Percentiles rank a stretch among this genome's conserved stretches.
These are phyloP conservation scores for Palloptera scutellata DNA, from an alignment of 2,888 invertebrate genomes.

Conservation along the genomic window DNA sequence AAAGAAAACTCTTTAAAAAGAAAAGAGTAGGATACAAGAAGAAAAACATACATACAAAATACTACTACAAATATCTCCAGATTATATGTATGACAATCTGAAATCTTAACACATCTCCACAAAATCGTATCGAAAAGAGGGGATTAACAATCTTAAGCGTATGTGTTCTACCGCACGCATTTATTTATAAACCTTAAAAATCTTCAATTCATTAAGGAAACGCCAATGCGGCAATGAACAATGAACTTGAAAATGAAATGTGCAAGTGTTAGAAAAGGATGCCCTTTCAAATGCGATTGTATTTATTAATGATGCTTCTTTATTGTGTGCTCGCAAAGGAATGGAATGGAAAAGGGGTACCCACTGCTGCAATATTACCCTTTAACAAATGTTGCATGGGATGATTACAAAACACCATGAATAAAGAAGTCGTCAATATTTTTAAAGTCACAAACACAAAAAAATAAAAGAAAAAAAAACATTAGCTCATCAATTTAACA, in stretches of 20 bases:
- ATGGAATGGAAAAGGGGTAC: background rate
- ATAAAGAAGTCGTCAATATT: slow-evolving; percentile 17
- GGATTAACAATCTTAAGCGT: slow-evolving; percentile 41
- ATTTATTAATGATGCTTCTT: background rate
- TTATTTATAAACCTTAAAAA: background rate
- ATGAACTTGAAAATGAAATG: slow-evolving; percentile 53
- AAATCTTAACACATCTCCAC: background rate
- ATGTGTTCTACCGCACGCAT: slow-evolving; percentile 12
- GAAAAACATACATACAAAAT: background rate
- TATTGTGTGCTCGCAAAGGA: background rate
- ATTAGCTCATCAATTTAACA: slow-evolving; percentile 8
- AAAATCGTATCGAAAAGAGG: slow-evolving; percentile 26
- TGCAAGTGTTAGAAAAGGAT: slow-evolving; percentile 17
- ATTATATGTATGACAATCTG: too few relatives aligned
- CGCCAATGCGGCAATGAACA: slow-evolving; percentile 43
- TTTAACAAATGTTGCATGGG: background rate
- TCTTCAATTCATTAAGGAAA: slow-evolving; percentile 28
- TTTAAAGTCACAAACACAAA: background rate
- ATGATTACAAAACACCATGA: background rate
- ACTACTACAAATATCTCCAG: background rate
- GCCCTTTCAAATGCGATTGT: background rate
- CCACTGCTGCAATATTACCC: slow-evolving; percentile 28
- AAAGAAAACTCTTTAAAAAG: background rate
- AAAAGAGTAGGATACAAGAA: background rate
- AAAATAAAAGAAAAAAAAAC: background rate